Evolutionary conservation across 35 echinoderm and acorn worm genomes (phyloP).

Genomic region (Heliocidaris tuberculata): DNA sequence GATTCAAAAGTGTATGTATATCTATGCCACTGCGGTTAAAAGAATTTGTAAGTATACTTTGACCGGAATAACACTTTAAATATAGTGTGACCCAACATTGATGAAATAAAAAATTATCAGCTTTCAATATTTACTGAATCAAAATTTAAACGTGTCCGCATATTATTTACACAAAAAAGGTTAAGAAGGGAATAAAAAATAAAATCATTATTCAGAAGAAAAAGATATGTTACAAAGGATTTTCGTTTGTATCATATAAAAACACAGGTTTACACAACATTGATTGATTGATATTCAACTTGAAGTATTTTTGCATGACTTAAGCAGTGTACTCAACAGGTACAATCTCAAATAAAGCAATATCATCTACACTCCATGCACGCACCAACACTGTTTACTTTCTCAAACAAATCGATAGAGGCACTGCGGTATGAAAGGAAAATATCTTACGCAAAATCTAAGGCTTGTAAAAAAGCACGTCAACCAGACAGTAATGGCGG

Average conservation of each 20-base stretch:
- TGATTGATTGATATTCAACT: too few relatives aligned
- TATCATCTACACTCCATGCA: neutral
- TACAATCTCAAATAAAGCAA: neutral
- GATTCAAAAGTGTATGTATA: too few relatives aligned
- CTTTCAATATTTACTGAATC: too few relatives aligned
- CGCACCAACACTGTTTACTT: neutral
- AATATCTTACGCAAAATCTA: neutral
- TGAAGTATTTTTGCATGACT: too few relatives aligned
- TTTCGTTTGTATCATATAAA: too few relatives aligned
- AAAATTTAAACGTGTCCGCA: too few relatives aligned
- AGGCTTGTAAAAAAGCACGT: neutral
- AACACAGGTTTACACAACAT: too few relatives aligned
- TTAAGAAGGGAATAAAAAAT: neutral
- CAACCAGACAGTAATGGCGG: neutral
- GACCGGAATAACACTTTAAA: too few relatives aligned
- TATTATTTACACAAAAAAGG: neutral
- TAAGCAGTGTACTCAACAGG: neutral
- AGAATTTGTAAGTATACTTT: too few relatives aligned
- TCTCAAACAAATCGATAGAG: neutral
- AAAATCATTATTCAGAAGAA: neutral
- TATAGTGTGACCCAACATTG: too few relatives aligned
- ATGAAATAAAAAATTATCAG: too few relatives aligned
- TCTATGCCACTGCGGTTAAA: too few relatives aligned
- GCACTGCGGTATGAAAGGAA: neutral
- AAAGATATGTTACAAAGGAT: neutral